Conservation (phyloP, 2,113 vertebrate species). For the Laticauda colubrina region DNA sequence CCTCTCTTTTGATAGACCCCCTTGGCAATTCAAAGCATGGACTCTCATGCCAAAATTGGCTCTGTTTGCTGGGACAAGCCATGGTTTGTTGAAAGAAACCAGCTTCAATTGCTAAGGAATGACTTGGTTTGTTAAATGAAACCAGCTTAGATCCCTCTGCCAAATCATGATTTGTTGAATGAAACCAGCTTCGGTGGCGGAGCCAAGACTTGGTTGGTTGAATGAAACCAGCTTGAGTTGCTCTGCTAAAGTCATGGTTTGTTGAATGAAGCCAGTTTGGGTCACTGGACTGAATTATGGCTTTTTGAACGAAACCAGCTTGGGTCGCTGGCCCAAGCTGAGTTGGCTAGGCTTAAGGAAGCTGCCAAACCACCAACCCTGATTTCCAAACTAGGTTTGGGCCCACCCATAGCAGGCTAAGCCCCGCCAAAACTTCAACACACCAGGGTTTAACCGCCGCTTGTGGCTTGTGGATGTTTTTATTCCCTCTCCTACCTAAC, state of each 20-base stretch:
- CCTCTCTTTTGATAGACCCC: not conserved
- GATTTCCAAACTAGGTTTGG: not conserved
- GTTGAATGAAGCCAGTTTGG: no score
- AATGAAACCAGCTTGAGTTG: no score
- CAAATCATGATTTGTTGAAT: fast-evolving
- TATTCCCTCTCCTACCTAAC: not conserved
- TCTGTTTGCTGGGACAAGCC: not conserved
- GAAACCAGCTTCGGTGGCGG: no score
- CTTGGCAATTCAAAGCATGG: not conserved
- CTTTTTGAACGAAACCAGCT: not conserved
- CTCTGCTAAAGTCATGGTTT: no score
- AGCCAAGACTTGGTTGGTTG: no score
- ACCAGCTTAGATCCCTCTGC: no score
- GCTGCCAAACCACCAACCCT: not conserved
- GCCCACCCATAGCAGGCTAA: no score
- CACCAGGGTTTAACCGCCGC: not conserved
- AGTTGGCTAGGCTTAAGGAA: not conserved
- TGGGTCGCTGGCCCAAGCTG: no score
- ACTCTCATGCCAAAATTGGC: not conserved
- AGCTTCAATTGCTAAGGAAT: no score
- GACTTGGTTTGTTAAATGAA: no score
- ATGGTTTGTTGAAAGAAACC: no score
- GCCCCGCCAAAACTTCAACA: not conserved
- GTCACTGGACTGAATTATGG: not conserved
- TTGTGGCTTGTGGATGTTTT: not conserved